Evolutionary conservation across 2,113 vertebrate species (phyloP).

Genomic region (Xenus cinereus): DNA sequence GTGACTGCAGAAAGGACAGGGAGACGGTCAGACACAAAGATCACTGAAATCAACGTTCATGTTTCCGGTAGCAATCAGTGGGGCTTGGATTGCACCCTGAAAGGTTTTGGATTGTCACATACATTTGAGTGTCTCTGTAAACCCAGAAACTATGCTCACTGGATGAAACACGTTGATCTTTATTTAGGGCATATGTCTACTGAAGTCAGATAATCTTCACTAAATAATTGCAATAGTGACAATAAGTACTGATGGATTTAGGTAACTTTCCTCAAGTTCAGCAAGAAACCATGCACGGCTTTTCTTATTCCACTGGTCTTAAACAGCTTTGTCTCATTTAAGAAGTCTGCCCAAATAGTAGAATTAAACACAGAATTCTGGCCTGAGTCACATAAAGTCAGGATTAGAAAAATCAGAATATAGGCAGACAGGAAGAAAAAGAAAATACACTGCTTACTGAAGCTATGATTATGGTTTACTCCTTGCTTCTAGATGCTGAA

Average conservation of each 20-base stretch:
- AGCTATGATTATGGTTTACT: not conserved
- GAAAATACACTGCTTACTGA: not conserved
- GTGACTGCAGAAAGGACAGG: not conserved
- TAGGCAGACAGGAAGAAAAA: not conserved
- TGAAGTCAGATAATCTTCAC: not conserved
- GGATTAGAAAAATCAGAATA: not conserved
- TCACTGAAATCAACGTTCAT: not conserved
- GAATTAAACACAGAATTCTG: not conserved
- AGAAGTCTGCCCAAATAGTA: not conserved
- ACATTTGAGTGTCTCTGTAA: not conserved
- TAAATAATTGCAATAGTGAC: not conserved
- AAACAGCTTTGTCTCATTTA: not conserved
- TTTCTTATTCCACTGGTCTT: not conserved
- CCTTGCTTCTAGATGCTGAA: not conserved
- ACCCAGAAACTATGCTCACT: not conserved
- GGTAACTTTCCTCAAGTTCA: not conserved
- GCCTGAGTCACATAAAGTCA: not conserved
- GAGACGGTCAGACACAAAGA: not conserved
- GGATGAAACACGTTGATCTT: not conserved
- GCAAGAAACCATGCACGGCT: not conserved
- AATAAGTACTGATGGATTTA: not conserved
- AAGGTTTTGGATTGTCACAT: not conserved
- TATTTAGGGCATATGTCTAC: not conserved
- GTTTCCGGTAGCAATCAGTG: not conserved
- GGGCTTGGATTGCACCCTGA: not conserved